Base-by-base conservation (phyloP, 2,888 invertebrate species). In the Drosophila niveifrons region DNA sequence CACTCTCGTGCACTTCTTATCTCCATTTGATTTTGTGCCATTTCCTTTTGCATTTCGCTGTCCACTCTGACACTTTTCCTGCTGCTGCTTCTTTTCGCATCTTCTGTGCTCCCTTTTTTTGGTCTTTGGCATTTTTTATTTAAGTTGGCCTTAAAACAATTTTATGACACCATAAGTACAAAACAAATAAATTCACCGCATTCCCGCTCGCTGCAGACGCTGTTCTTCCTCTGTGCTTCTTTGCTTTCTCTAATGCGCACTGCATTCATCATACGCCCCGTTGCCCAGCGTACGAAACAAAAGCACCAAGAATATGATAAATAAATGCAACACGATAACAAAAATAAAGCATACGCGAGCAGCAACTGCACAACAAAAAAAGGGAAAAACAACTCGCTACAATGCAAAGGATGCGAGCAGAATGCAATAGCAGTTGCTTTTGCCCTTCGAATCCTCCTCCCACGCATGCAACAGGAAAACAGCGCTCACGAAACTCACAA, bases 121-220 rank as follows among this genome's bases (percentile, higher is more conserved):
- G 11, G 34, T 48, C 53, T 56, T 29, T 29, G 18, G 66, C 58
- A 36, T 82, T 80, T 83, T 80, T 80, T 81, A 72, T 80, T 75
- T 75, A 80, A 83, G 76, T 83, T 86, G 76, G 80, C 86, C 82
- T 75, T 80, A 84, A 84, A 85, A 85, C 79, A 84, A 84, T 85
- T 85, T 85, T 86, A 86, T 86, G 84, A 84, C 79, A 84, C 79
- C 82, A 79, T 82, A 86, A 85, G 86, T 78, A 85, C 79, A 81
- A 83, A 86, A 82, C 82, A 85, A 84, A 85, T 85, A 85, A 85
- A 85, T 86, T 86, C 71, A 17, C 31, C 15, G n/a, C 46, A 23
- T 41, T 8, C 34, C 55, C 47, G 15, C 34, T 52, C 34, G n/a
- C 17, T 43, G 13, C 13, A 23, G 41, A 8, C 41, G 7, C 39